Percentiles rank a stretch among this genome's conserved stretches.
These are phyloP conservation scores for Poecilia gillii DNA, from an alignment of 2,797 vertebrate species.

Conservation along the genomic window DNA sequence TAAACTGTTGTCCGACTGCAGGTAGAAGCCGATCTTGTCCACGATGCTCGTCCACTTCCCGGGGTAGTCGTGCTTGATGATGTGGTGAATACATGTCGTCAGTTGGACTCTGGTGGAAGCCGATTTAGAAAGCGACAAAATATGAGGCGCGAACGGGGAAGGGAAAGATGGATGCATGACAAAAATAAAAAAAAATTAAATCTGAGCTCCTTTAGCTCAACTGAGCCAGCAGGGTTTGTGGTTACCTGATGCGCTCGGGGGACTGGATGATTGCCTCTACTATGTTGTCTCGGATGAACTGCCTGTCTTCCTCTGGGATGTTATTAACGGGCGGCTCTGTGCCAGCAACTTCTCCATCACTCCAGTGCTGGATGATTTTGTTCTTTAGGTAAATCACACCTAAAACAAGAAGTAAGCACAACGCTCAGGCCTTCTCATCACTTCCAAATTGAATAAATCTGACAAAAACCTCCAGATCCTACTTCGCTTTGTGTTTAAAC, in stretches of 20 bases:
- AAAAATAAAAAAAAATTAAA: not conserved
- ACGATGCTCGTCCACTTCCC: slow-evolving; percentile 96
- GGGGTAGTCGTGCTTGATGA: slow-evolving; percentile 99
- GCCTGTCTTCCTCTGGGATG: slow-evolving; percentile 96
- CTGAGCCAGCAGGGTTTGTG: not conserved
- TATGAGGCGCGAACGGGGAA: not conserved
- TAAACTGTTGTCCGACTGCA: slow-evolving; percentile 95
- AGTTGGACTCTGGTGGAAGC: slow-evolving; percentile 90
- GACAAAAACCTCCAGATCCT: not conserved
- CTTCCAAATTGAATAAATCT: not conserved
- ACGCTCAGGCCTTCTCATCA: not conserved
- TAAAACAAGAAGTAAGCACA: slow-evolving; percentile 63
- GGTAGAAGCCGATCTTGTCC: slow-evolving; percentile 98
- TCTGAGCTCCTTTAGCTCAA: not conserved
- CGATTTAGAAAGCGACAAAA: not conserved
- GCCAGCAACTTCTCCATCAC: slow-evolving; percentile 87
- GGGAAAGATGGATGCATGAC: not conserved
- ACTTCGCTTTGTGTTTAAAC: not conserved
- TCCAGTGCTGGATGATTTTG: slow-evolving; percentile 99
- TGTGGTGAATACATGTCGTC: slow-evolving; percentile 98
- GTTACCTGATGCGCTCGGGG: slow-evolving; percentile 96
- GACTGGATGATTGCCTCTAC: slow-evolving; percentile 99
- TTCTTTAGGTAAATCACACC: slow-evolving; percentile 99
- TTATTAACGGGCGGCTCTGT: slow-evolving; percentile 90
- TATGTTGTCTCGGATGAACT: slow-evolving; percentile 96